Conservation (phyloP, 2,797 vertebrate genomes). For the Gymnopithys bicolor region DNA sequence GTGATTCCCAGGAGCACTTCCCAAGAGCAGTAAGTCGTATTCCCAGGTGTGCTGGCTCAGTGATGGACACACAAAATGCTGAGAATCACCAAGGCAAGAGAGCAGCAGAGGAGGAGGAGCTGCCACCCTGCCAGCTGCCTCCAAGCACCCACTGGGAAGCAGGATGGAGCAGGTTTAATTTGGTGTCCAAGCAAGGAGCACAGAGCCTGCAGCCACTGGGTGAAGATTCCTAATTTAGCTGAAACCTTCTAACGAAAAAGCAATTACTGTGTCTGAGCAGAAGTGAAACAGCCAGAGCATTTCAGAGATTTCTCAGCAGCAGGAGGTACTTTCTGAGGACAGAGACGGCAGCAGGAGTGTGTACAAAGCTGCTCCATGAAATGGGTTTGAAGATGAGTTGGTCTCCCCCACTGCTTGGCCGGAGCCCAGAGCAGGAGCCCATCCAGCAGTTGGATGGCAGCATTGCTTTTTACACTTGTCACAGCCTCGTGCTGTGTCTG, state of each 20-base stretch:
- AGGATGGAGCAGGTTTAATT: background rate
- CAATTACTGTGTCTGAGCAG: background rate
- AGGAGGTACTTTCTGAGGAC: background rate
- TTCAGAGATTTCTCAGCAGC: background rate
- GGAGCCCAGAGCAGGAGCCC: background rate
- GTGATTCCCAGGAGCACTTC: background rate
- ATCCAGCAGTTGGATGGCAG: fast-evolving
- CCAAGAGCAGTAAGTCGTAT: background rate
- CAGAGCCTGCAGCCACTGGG: background rate
- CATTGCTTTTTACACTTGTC: background rate
- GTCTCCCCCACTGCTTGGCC: fast-evolving
- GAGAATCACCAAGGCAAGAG: background rate
- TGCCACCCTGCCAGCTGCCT: background rate
- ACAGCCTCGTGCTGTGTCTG: fast-evolving
- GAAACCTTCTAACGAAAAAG: background rate
- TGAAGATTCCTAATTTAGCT: background rate
- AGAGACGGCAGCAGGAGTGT: background rate
- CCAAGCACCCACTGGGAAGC: fast-evolving
- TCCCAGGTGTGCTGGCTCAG: background rate
- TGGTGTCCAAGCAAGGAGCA: fast-evolving
- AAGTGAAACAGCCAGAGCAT: background rate
- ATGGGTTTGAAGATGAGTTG: background rate
- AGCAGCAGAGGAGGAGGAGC: background rate
- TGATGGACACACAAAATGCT: fast-evolving
- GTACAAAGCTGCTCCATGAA: background rate